Percentiles rank a stretch among this genome's conserved stretches.
phyloP scores from a whole-genome alignment of 2,888 invertebrate species.

The Bugula neritina region DNA sequence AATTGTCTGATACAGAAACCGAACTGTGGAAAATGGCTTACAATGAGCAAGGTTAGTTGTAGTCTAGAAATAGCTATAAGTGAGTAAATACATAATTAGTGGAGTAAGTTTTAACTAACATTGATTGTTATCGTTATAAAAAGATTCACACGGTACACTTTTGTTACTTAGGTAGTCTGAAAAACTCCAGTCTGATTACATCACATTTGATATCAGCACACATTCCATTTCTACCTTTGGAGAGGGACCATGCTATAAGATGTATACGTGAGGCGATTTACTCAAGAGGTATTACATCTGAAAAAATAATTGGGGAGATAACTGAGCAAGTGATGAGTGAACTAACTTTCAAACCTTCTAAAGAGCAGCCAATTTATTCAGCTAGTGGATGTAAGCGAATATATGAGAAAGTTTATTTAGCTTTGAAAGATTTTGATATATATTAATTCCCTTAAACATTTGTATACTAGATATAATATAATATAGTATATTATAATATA shows the following conservation, averaged over 20 bases:
- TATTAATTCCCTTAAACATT: too few relatives aligned
- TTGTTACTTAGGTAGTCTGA: constrained; percentile 72
- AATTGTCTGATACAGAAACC: neutral
- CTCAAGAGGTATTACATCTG: neutral
- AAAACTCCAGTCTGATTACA: constrained; percentile 73
- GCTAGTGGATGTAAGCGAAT: constrained; percentile 85
- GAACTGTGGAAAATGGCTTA: neutral
- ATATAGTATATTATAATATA: too few relatives aligned
- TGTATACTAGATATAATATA: too few relatives aligned
- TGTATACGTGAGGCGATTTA: constrained; percentile 61
- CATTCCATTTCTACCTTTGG: constrained; percentile 88
- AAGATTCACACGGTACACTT: too few relatives aligned
- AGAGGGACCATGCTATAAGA: constrained; percentile 70
- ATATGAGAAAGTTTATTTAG: constrained; percentile 62
- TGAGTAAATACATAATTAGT: too few relatives aligned
- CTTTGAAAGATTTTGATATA: constrained; percentile 28
- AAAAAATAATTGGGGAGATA: neutral
- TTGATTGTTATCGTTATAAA: too few relatives aligned
- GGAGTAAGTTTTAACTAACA: too few relatives aligned
- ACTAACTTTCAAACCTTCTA: constrained; percentile 68
- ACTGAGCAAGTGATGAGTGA: constrained; percentile 48
- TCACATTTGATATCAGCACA: constrained; percentile 84
- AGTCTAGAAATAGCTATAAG: too few relatives aligned
- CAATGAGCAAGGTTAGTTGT: neutral
- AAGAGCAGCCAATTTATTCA: constrained; percentile 70